Conservation (phyloP, 23 tunicate genomes). For the Trididemnum clinides region DNA sequence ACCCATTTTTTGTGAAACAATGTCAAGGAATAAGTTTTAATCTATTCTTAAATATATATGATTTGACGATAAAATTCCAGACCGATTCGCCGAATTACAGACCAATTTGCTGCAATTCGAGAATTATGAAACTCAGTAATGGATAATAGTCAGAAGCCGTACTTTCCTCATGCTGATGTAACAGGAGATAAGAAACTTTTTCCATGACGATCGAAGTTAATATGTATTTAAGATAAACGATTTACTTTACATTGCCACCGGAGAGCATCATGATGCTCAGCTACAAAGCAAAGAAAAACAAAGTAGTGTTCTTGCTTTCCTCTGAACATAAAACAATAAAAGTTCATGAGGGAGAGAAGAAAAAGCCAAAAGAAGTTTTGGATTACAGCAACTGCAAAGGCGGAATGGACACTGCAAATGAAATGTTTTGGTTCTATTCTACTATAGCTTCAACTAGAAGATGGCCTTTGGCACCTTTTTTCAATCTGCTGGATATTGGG, state of each 20-base stretch:
- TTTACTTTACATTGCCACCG: constrained; percentile 23
- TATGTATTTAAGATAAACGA: too few species aligned
- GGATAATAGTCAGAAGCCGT: too few species aligned
- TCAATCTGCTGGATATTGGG: constrained; percentile 35
- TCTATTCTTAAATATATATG: not conserved
- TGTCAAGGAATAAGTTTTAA: too few species aligned
- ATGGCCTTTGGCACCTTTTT: constrained; percentile 29
- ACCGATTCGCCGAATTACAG: not conserved
- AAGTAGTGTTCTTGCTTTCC: constrained; percentile 30
- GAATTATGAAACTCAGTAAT: too few species aligned
- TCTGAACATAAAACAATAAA: constrained; percentile 22
- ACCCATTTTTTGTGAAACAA: constrained; percentile 8
- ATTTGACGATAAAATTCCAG: constrained; percentile 10
- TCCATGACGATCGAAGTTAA: constrained; percentile 3
- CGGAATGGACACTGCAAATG: constrained; percentile 39
- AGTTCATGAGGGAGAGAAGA: constrained; percentile 34
- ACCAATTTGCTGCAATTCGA: too few species aligned
- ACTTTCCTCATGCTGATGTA: too few species aligned
- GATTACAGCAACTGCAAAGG: constrained; percentile 24
- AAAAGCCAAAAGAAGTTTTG: constrained; percentile 31
- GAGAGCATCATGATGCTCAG: constrained; percentile 30
- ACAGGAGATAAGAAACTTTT: not conserved
- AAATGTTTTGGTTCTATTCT: constrained; percentile 22
- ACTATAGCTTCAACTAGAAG: constrained; percentile 25
- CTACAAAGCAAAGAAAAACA: constrained; percentile 40